phyloP scores from a whole-genome alignment of 1,140 invertebrate species.

The Drosophila sp. region DNA sequence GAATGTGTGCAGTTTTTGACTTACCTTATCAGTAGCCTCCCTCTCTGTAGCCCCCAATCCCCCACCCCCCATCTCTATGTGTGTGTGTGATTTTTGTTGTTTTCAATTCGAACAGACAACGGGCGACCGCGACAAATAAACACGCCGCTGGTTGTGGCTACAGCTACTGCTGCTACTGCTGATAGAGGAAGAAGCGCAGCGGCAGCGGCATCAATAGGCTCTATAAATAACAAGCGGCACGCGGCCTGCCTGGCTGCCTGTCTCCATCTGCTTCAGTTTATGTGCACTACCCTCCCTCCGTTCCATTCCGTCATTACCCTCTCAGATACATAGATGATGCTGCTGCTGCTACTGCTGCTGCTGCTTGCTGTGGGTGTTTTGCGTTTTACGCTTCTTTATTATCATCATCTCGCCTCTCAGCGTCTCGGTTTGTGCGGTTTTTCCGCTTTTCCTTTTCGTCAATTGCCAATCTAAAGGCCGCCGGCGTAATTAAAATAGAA shows the following conservation, averaged over 20 bases:
- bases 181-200: slow-evolving; percentile 48
- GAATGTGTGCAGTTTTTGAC: slow-evolving; percentile 30
- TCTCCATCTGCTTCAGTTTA: slow-evolving; percentile 32
- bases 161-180: slow-evolving; percentile 20
- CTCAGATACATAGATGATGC: slow-evolving; percentile 26
- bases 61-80: background rate
- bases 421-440: slow-evolving; percentile 56
- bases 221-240: slow-evolving; percentile 77
- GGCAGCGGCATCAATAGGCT: slow-evolving; percentile 28
- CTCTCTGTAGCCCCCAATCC: background rate
- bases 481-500: slow-evolving; percentile 72
- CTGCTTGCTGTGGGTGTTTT: slow-evolving; percentile 58
- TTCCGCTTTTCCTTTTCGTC: slow-evolving; percentile 67
- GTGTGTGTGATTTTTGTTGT: slow-evolving; percentile 40
- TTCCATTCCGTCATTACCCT: background rate
- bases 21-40: slow-evolving; percentile 50
- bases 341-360: slow-evolving; percentile 15
- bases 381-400: slow-evolving; percentile 42
- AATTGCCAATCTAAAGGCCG: slow-evolving; percentile 77
- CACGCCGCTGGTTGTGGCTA: slow-evolving; percentile 31
- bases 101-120: slow-evolving; percentile 43
- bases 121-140: slow-evolving; percentile 43
- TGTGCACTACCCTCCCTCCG: slow-evolving; percentile 35
- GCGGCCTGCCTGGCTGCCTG: slow-evolving; percentile 41
- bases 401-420: slow-evolving; percentile 10